phyloP scores from a whole-genome alignment of 2,888 invertebrate genomes.

The Drosophila sordidapex region DNA sequence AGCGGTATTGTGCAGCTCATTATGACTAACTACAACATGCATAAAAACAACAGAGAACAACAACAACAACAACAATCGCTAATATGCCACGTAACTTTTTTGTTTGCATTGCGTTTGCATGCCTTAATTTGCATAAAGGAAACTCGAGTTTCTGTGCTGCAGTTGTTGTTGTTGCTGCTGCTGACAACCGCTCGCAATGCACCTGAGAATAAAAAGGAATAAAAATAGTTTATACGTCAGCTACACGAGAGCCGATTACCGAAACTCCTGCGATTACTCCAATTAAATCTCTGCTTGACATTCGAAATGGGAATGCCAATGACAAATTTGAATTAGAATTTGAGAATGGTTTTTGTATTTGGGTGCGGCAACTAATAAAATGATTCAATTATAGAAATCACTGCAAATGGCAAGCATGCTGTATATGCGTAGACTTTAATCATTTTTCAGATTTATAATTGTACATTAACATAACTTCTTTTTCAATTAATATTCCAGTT shows the following conservation, averaged over 20 bases:
- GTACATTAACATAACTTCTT: neutral
- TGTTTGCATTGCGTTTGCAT: slow-evolving; percentile 30
- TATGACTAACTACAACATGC: slow-evolving; percentile 32
- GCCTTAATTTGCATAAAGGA: slow-evolving; percentile 34
- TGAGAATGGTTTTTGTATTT: neutral
- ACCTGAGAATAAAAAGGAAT: slow-evolving; percentile 13
- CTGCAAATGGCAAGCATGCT: neutral
- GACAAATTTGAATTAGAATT: neutral
- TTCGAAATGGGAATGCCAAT: slow-evolving; percentile 8
- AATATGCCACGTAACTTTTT: slow-evolving; percentile 4
- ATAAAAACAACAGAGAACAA: neutral
- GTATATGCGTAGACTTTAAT: neutral
- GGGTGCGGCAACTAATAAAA: neutral
- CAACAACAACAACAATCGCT: slow-evolving; percentile 7
- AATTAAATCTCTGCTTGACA: slow-evolving; percentile 5
- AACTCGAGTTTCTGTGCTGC: slow-evolving; percentile 4
- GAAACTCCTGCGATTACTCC: slow-evolving; percentile 9
- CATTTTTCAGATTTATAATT: accelerated
- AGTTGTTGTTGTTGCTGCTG: neutral
- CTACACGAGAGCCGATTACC: slow-evolving; percentile 14
- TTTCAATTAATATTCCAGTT: neutral
- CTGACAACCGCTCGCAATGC: slow-evolving; percentile 24
- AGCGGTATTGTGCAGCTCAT: slow-evolving; percentile 40
- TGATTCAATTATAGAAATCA: neutral
- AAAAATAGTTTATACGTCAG: neutral